phyloP scores from a whole-genome alignment of 2,888 invertebrate genomes.

The Glyphotaelius pellucidus region DNA sequence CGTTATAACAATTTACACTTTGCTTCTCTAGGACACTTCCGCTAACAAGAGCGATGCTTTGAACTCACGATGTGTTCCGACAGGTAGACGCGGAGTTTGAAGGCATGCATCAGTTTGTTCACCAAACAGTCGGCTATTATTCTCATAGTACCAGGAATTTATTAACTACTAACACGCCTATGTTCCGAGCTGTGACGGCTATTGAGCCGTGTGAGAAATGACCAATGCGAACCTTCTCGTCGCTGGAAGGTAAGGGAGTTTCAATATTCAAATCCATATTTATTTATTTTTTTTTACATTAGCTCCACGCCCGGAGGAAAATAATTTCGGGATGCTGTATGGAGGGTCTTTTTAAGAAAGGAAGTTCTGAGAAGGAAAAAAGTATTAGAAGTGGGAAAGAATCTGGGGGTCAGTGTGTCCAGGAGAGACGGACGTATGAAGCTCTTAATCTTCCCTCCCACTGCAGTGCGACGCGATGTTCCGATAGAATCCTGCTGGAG shows the following conservation, averaged over 20 bases:
- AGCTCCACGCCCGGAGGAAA: too few relatives aligned
- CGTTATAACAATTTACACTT: constrained; percentile 53
- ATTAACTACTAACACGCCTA: constrained; percentile 55
- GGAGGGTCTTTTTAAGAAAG: too few relatives aligned
- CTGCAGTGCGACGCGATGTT: too few relatives aligned
- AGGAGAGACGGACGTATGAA: too few relatives aligned
- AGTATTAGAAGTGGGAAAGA: too few relatives aligned
- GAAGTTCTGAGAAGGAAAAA: too few relatives aligned
- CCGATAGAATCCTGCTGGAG: too few relatives aligned
- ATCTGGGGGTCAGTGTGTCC: too few relatives aligned
- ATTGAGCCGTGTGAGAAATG: constrained; percentile 52
- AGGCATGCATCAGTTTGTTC: constrained; percentile 46
- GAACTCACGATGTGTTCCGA: constrained; percentile 44
- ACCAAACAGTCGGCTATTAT: constrained; percentile 53
- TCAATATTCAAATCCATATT: not conserved
- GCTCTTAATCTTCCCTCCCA: too few relatives aligned
- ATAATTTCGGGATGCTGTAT: too few relatives aligned
- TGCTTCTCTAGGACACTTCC: constrained; percentile 34
- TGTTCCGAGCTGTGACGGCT: constrained; percentile 42
- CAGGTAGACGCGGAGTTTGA: constrained; percentile 46
- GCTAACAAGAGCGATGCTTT: constrained; percentile 49
- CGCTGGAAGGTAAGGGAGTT: not conserved
- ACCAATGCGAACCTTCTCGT: constrained; percentile 18
- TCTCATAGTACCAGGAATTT: constrained; percentile 49
- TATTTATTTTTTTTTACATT: not conserved